Base-by-base conservation (phyloP, 2,113 vertebrate species). In the Copsychus sechellarum region DNA sequence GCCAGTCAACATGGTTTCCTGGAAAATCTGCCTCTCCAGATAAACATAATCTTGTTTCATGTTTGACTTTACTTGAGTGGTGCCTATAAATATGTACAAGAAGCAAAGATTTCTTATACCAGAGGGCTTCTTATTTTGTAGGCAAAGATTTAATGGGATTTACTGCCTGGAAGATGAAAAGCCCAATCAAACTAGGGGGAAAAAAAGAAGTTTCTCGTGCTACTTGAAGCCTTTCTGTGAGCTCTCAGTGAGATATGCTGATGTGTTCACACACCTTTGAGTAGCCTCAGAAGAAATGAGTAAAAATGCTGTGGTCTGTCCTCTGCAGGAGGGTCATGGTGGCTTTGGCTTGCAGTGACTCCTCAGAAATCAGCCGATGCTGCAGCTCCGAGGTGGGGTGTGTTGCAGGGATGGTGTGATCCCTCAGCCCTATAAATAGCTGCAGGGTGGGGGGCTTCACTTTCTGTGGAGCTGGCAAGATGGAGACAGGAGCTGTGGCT, bases 11-110 rank as follows among this genome's bases (percentile, higher is more conserved):
- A 16, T 8, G 31, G 28, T 36, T 94, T 92, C 93, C 70, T 95
- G 96, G 92, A 95, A 96, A 95, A 85, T 78, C 34, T 40, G 65
- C n/a, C 47, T 90, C 92, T 94, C 73, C 48, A 87, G 92, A 92
- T 93, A 94, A 87, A 91, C 81, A 91, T 90, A 66, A 78, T 90
- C 74, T 69, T 93, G 72, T 81, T 96, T 85, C 33, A 3, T 91
- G 93, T 81, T 89, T 71, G 77, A 81, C 51, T 88, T 95, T 78
- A 60, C 70, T 96, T 71, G 64, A 95, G 86, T 74, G 71, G 50
- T 81, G 81, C 72, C 89, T 93, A 86, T 93, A 86, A 95, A 95
- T 95, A 89, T 7, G 43, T 74, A 45, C 26, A 13, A 86, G 78
- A 84, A 81, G 91, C 74, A 79, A 81, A 84, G 77, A 61, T 93